Percentiles rank a stretch among this genome's conserved stretches.
Evolutionary conservation across 2,888 invertebrate genomes (phyloP).

Genomic region (Ferrisia virgata): DNA sequence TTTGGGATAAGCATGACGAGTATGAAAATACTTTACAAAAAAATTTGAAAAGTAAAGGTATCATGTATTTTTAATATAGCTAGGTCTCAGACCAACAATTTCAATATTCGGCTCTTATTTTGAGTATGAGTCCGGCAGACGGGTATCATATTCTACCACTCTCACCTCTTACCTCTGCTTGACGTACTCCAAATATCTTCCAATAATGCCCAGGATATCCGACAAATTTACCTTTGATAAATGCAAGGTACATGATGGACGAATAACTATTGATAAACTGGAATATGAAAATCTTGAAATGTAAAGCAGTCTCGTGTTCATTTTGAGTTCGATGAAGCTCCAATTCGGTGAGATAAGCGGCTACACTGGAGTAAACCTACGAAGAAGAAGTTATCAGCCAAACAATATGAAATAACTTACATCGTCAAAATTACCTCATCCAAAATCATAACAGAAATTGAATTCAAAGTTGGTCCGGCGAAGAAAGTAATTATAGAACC

Average conservation of each 20-base stretch:
- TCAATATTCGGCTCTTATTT: too few relatives aligned
- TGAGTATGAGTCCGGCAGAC: too few relatives aligned
- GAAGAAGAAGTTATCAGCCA: too few relatives aligned
- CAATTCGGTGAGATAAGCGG: constrained; percentile 83
- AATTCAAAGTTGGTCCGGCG: constrained; percentile 87
- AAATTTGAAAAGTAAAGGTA: too few relatives aligned
- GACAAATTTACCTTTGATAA: constrained; percentile 82
- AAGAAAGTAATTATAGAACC: constrained; percentile 82
- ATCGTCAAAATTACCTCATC: constrained; percentile 62
- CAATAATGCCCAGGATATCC: constrained; percentile 78
- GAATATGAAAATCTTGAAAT: constrained; percentile 87
- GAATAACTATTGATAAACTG: constrained; percentile 97
- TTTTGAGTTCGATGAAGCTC: constrained; percentile 86
- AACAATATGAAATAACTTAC: too few relatives aligned
- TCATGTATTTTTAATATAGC: too few relatives aligned
- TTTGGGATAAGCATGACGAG: too few relatives aligned
- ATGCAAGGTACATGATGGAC: constrained; percentile 92
- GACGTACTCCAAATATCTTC: constrained; percentile 69
- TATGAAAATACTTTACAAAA: too few relatives aligned
- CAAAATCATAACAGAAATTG: constrained; percentile 83
- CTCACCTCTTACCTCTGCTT: constrained; percentile 84
- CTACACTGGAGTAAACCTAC: constrained; percentile 71
- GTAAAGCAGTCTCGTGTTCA: constrained; percentile 91
- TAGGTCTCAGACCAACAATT: too few relatives aligned
- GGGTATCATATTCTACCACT: too few relatives aligned